Evolutionary conservation across 2,888 invertebrate species (phyloP), one percentile per base, ranked within the genome.

Genomic region (Formica aserva): DNA sequence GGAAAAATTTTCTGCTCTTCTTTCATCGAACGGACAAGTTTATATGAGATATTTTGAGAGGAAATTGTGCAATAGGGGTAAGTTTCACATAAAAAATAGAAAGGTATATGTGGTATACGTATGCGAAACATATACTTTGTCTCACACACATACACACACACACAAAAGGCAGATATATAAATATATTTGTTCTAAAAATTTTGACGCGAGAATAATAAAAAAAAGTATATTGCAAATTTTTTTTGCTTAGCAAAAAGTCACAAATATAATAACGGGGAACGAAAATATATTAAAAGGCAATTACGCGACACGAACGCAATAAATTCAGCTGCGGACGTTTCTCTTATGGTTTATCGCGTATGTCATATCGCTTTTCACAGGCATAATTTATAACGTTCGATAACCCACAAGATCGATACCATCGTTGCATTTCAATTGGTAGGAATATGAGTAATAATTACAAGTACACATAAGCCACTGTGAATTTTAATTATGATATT

Each of bases 391-490:
- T 62, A 75, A 63, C 22, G 35, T 65, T 52, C 13, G 66, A 52
- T 66, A n/a, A 35, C 1, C 52, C 26, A 48, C 48, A 48, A 26
- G 22, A 63, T n/a, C 22, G 35, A 76, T 65, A 26, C 9, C 26
- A 76, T 26, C 41, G 60, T 74, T 26, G 38, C 67, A 76, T 76
- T 76, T 66, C 66, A 65, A 76, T 66, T 35, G 38, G 35, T 18
- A 52, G 22, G 76, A 26, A 38, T 76, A 38, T 66, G 38, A 6
- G 26, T 15, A 76, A 76, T 76, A 76, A 76, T 76, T 66, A 66
- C 18, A 76, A 48, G 18, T 63, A 63, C 26, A 26, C n/a, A 62
- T 22, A 38, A 26, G 48, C 15, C 35, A 8, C 52, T 35, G 26
- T 63, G 13, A 66, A 13, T 15, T 76, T 76, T 66, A 76, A 66